Evolutionary conservation across 2,113 vertebrate species (phyloP), one percentile per base, ranked within the genome.

Genomic region (Alligator sinensis): DNA sequence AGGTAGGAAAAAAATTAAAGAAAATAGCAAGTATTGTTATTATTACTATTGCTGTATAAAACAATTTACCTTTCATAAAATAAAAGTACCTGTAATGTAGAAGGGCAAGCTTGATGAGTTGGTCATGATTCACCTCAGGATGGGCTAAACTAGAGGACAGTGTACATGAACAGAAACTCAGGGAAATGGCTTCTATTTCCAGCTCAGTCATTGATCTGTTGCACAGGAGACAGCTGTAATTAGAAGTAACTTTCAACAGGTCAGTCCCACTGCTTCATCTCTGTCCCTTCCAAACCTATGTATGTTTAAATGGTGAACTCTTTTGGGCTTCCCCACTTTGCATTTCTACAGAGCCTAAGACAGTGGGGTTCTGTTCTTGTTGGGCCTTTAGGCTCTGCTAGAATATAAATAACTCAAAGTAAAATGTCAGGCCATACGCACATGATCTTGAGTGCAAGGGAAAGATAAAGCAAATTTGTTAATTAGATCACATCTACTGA

Each of bases 401-500:
- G 79, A 94, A 74, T 62, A 82, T 77, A 85, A 92, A 34, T 77
- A 86, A 93, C 84, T 88, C 68, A 84, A 91, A 95, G 0, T n/a
- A 30, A 54, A 87, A 25, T 61, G 87, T 79, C 25, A 83, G 90
- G 30, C 88, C 90, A 90, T 0, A 0, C 76, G 84, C 68, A 34
- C 47, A 54, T 3, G 21, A 72, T 22, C 21, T 72, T 11, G 5
- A 21, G 21, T 19, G 17, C 38, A 47, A 72, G 4, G 1, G 88
- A 91, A 64, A 0, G 1, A 94, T 85, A 77, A 64, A 92, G 19
- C 88, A 80, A 74, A 60, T 89, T 94, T 90, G 17, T 89, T 91
- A 55, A 68, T 61, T 82, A 34, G 21, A 58, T 22, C 24, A 47
- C 38, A 34, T 34, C 34, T n/a, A 14, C 64, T n/a, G 64, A n/a